Percentiles rank a stretch among this genome's conserved stretches.
phyloP scores from a whole-genome alignment of 2,797 vertebrate species.

The Sebastolobus altivelis region DNA sequence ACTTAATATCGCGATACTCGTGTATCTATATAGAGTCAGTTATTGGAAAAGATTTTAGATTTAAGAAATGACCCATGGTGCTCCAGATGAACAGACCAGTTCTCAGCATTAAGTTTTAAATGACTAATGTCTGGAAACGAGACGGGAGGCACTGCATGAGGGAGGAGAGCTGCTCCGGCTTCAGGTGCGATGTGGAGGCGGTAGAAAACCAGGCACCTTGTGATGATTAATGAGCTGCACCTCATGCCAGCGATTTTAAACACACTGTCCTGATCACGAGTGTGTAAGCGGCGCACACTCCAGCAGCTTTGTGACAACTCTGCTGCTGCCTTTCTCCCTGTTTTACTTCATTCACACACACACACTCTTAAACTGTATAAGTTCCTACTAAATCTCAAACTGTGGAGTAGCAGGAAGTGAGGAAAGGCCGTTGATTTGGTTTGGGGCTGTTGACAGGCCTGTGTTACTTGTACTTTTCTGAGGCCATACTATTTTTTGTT shows the following conservation, averaged over 20 bases:
- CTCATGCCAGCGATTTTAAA: constrained; percentile 53
- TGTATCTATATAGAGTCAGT: background rate
- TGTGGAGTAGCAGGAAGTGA: constrained; percentile 10
- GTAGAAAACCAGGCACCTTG: constrained; percentile 26
- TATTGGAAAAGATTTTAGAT: background rate
- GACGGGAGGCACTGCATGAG: constrained; percentile 10
- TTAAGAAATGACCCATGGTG: constrained; percentile 7
- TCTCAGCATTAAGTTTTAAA: constrained; percentile 18
- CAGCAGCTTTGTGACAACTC: constrained; percentile 29
- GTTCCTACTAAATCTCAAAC: constrained; percentile 32
- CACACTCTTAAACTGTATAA: constrained; percentile 11
- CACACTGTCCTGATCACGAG: constrained; percentile 31
- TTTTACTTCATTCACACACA: background rate
- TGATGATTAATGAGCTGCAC: constrained; percentile 64
- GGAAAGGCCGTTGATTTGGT: constrained; percentile 24
- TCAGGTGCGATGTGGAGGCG: constrained; percentile 42
- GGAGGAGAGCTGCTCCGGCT: constrained; percentile 21
- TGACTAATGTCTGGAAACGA: constrained; percentile 39
- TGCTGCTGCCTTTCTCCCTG: background rate
- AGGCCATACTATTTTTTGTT: background rate
- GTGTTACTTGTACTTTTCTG: constrained; percentile 9
- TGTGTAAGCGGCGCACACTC: constrained; percentile 19
- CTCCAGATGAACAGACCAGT: background rate
- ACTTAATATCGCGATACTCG: too few species aligned
- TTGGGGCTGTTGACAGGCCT: constrained; percentile 2